Percentiles rank a stretch among this genome's conserved stretches.
These are phyloP conservation scores for Empidonax alnorum DNA, from an alignment of 2,113 vertebrate species.

Conservation along the genomic window DNA sequence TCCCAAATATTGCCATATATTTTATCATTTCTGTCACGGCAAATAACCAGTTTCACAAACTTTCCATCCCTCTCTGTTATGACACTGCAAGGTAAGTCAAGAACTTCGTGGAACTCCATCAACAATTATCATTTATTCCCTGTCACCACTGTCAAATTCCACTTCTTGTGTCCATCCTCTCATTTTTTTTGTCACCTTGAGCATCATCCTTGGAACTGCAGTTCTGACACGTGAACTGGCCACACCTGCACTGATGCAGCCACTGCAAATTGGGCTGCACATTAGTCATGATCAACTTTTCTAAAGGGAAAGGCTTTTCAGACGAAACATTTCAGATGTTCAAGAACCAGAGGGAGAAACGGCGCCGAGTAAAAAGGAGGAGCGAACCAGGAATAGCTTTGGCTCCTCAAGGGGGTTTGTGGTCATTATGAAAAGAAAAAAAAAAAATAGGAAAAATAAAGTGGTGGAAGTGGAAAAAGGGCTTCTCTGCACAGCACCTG, in stretches of 20 bases:
- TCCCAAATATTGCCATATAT: too few species aligned
- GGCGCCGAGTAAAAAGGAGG: background rate
- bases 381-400: background rate
- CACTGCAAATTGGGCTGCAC: background rate
- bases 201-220: background rate
- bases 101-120: too few species aligned
- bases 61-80: too few species aligned
- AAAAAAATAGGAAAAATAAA: background rate
- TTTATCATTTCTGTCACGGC: too few species aligned
- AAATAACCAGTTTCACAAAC: too few species aligned
- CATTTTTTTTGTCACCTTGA: background rate
- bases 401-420: background rate
- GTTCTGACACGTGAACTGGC: background rate
- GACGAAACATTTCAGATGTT: background rate
- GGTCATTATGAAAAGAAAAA: background rate
- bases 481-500: background rate
- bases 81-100: too few species aligned
- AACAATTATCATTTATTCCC: background rate
- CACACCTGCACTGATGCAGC: background rate
- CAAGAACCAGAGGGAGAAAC: background rate
- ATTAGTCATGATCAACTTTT: background rate
- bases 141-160: background rate
- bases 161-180: background rate
- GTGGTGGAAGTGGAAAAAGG: background rate
- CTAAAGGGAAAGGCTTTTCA: rapidly evolving